Evolutionary conservation across 2,888 invertebrate species (phyloP).

Genomic region (Stenichneumon culpator): DNA sequence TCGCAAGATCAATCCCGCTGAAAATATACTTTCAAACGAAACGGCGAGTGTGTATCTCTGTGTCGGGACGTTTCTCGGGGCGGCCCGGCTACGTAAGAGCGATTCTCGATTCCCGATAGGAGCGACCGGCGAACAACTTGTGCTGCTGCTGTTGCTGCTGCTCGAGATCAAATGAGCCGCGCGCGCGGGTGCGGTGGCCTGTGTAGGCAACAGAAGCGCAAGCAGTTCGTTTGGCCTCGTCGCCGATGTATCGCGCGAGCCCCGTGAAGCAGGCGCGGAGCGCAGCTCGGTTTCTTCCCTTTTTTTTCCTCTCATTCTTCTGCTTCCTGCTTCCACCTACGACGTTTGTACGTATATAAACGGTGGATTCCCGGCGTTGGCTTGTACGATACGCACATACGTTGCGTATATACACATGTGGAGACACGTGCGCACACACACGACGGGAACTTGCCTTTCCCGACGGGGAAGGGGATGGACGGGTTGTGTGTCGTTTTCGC

Average conservation of each 20-base stretch:
- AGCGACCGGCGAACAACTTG: conserved; percentile 34
- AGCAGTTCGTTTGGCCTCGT: conserved; percentile 36
- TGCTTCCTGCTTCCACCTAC: conserved; percentile 55
- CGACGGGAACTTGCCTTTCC: conserved; percentile 19
- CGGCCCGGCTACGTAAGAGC: neutral
- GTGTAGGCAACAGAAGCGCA: conserved; percentile 35
- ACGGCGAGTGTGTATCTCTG: conserved; percentile 41
- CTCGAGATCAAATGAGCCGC: conserved; percentile 65
- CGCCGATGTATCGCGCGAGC: conserved; percentile 45
- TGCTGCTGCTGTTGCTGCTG: neutral
- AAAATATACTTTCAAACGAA: conserved; percentile 67
- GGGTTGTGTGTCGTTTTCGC: conserved; percentile 56
- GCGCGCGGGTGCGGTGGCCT: conserved; percentile 27
- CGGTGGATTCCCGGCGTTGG: conserved; percentile 14
- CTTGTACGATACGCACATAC: neutral
- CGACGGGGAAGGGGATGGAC: conserved; percentile 26
- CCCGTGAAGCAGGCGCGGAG: conserved; percentile 28
- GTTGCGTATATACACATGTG: neutral
- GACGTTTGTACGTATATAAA: neutral
- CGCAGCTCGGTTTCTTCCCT: conserved; percentile 7
- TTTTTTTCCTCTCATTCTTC: conserved; percentile 14
- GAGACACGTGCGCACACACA: neutral
- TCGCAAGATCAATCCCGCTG: conserved; percentile 64
- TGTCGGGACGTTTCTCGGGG: neutral
- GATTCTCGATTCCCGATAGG: conserved; percentile 61